Evolutionary conservation across 2,797 vertebrate genomes (phyloP).

Genomic region (Toxotes lorentzi): DNA sequence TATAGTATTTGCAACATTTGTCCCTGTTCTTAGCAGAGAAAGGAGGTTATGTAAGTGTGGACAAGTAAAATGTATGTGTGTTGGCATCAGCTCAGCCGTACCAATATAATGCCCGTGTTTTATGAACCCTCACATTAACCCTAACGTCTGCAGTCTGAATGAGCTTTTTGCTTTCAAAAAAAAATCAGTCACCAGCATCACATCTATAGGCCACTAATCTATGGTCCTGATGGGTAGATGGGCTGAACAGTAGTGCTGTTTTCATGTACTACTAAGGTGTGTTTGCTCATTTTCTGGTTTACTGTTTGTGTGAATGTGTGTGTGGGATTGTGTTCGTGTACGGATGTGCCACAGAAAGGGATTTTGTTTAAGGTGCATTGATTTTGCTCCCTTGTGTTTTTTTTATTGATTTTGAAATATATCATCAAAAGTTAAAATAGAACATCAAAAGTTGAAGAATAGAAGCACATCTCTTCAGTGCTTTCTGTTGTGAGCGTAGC

Average conservation of each 20-base stretch:
- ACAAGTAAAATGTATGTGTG: not conserved
- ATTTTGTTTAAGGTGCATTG: constrained; percentile 18
- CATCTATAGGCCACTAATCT: not conserved
- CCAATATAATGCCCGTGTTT: not conserved
- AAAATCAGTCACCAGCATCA: not conserved
- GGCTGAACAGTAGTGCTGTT: not conserved
- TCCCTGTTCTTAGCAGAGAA: not conserved
- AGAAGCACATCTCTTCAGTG: not conserved
- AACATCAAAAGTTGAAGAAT: constrained; percentile 18
- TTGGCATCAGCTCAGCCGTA: constrained; percentile 14
- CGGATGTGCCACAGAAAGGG: constrained; percentile 7
- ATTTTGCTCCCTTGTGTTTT: not conserved
- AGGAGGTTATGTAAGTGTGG: not conserved
- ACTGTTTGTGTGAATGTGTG: not conserved
- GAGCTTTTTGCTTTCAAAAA: not conserved
- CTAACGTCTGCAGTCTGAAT: not conserved
- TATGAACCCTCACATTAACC: constrained; percentile 21
- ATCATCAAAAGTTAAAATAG: constrained; percentile 11
- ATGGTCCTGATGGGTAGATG: constrained; percentile 4
- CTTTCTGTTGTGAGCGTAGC: constrained; percentile 5
- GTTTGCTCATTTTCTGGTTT: not conserved
- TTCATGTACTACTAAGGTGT: constrained; percentile 26
- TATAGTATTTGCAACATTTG: not conserved
- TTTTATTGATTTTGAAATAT: constrained; percentile 12
- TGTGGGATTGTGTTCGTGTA: not conserved